Percentiles rank a stretch among this genome's conserved stretches.
These are phyloP conservation scores for Chloroceryle amazona DNA, from an alignment of 2,797 vertebrate species.

Conservation along the genomic window DNA sequence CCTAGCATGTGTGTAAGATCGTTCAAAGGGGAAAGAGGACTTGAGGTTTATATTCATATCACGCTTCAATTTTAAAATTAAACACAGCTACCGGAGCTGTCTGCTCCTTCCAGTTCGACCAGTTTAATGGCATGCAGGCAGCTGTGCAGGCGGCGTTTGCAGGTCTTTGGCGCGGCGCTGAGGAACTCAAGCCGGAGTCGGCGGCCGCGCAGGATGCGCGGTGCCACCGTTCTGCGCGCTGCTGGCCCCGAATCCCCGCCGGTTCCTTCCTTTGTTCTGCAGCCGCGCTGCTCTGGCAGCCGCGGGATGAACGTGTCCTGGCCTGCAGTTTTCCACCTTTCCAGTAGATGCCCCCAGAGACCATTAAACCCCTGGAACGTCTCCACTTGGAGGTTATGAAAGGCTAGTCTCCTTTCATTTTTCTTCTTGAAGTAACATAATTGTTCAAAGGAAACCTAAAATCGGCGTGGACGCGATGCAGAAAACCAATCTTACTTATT, in stretches of 20 bases:
- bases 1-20: rapidly evolving
- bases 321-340: conserved; percentile 83
- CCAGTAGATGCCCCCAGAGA: conserved; percentile 97
- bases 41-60: rapidly evolving
- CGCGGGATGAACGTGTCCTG: background rate
- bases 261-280: background rate
- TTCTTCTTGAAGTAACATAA: background rate
- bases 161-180: rapidly evolving
- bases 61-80: background rate
- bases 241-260: no score
- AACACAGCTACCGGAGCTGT: background rate
- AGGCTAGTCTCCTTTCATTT: background rate
- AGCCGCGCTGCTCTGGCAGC: background rate
- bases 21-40: background rate
- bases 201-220: background rate
- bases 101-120: rapidly evolving
- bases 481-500: background rate
- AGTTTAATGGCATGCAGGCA: rapidly evolving
- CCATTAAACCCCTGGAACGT: conserved; percentile 79
- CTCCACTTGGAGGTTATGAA: background rate
- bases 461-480: background rate
- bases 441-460: background rate
- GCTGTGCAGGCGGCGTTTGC: background rate
- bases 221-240: background rate
- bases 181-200: background rate